Evolutionary conservation across 2,113 vertebrate genomes (phyloP), one percentile per base, ranked within the genome.

Genomic region (Actinemys pallida): DNA sequence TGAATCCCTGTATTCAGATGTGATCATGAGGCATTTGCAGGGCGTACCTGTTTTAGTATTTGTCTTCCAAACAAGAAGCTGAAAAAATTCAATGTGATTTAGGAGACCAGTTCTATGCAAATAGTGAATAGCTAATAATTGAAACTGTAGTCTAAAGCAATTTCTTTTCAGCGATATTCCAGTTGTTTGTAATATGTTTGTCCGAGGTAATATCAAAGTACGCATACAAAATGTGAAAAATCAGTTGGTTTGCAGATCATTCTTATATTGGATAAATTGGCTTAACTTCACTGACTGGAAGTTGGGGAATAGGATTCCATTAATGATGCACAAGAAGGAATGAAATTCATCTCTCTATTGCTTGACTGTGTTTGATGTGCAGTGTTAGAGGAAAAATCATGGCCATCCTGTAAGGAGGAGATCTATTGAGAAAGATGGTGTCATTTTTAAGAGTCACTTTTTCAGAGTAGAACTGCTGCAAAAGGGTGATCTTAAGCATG

Each of bases 401-500:
- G 78, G 22, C 69, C 78, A 65, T 84, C 42, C 79, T 92, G 39
- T 69, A 35, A 80, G 17, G 39, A 83, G 24, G 20, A 59, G 29
- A n/a, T 83, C 47, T 88, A 1, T 9, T 65, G 69, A 25, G 65
- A 85, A 84, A 79, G 13, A 56, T 57, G 50, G 27, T 65, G 39
- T 29, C 79, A 1, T 47, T 35, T 62, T 24, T 29, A 5, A 19
- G 39, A 10, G 24, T 9, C 62, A 69, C 35, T 80, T 29, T 69
- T 83, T n/a, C 4, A 2, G 5, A 10, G 5, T 14, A 25, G 35
- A 17, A 2, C 85, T n/a, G 11, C 47, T 69, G 14, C 8, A 4
- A 19, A 29, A 35, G 65, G 49, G 25, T 0, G 0, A 1, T 53
- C 75, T 35, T 47, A 56, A 0, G 1, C 24, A 10, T 81, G 52